Base-by-base conservation (phyloP, 1,140 invertebrate genomes). In the Oedothorax gibbosus region DNA sequence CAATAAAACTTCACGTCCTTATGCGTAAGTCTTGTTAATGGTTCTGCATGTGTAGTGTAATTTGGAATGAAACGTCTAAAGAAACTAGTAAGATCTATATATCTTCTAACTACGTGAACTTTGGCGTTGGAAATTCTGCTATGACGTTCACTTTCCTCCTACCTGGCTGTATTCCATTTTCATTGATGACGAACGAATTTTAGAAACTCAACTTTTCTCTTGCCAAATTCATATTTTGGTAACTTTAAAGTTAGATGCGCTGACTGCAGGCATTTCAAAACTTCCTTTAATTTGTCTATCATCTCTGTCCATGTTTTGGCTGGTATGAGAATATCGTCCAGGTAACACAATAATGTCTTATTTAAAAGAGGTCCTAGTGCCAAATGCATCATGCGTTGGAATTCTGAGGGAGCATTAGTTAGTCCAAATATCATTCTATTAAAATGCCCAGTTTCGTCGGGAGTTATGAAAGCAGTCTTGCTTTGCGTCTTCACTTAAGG, bases 331-430 rank as follows among this genome's bases (percentile, higher is more conserved):
- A 68, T 68, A 49, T 68, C 20, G n/a, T 68, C 21, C 2, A 21
- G 21, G 14, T 68, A 68, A 15, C 8, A 68, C 15, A 35, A 68
- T 6, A 68, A n/a, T 12, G 21, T 49, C 15, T 68, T 68, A 49
- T 68, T 68, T 11, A 20, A 68, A 2, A 68, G 50, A 15, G 10
- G 2, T 68, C 20, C n/a, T 11, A 68, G 50, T 35, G 9, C 18
- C 14, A 12, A 49, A 35, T 35, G 21, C 21, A 35, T 68, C 15
- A 68, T 12, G 0, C 65, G 20, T 68, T 68, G 65, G 14, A 68
- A 68, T 68, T 68, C 20, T 35, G 21, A 8, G 9, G 20, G 15
- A 35, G 65, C 65, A 68, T 68, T 68, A 68, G 65, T 65, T 65
- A 60, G 3, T 60, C n/a, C 57, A 60, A 60, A 60, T 11, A 60